A percentile compares a stretch with the other conserved stretches of the same genome.
These are phyloP conservation scores for Pasiphila rectangulata DNA, from an alignment of 2,888 invertebrate species.

Conservation along the genomic window DNA sequence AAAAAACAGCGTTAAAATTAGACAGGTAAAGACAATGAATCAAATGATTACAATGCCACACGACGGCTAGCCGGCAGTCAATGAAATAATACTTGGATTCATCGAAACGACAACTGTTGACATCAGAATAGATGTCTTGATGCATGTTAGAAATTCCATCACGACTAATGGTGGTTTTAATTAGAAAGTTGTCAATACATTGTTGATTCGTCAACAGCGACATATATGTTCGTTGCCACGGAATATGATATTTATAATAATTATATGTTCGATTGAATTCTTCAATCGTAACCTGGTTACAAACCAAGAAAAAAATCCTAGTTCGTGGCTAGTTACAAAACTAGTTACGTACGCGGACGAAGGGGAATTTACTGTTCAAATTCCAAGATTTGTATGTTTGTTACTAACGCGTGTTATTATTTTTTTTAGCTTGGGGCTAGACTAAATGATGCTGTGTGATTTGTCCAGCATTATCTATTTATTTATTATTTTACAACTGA, in stretches of 20 bases:
- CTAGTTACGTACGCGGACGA: too few species aligned
- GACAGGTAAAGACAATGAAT: slow-evolving; percentile 33
- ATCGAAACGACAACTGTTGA: slow-evolving; percentile 22
- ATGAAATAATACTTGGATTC: slow-evolving; percentile 23
- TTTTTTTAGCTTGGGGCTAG: too few species aligned
- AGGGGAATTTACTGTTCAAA: too few species aligned
- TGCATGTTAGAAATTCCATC: slow-evolving; percentile 24
- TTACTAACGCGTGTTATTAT: too few species aligned
- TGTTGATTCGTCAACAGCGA: background rate
- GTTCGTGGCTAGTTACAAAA: too few species aligned
- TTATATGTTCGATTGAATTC: too few species aligned
- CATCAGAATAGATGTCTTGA: slow-evolving; percentile 24
- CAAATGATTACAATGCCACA: slow-evolving; percentile 36
- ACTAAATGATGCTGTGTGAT: too few species aligned
- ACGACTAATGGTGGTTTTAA: slow-evolving; percentile 21
- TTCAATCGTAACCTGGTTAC: too few species aligned
- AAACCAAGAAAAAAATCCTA: too few species aligned
- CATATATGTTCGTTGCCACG: background rate
- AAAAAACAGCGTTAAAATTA: slow-evolving; percentile 25
- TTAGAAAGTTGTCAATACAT: slow-evolving; percentile 20
- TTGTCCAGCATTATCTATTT: too few species aligned
- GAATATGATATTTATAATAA: background rate
- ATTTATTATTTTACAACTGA: background rate
- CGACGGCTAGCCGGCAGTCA: slow-evolving; percentile 15
- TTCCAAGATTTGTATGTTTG: too few species aligned